Conservation (phyloP, 2,113 vertebrate genomes). For the Grantiella picta region DNA sequence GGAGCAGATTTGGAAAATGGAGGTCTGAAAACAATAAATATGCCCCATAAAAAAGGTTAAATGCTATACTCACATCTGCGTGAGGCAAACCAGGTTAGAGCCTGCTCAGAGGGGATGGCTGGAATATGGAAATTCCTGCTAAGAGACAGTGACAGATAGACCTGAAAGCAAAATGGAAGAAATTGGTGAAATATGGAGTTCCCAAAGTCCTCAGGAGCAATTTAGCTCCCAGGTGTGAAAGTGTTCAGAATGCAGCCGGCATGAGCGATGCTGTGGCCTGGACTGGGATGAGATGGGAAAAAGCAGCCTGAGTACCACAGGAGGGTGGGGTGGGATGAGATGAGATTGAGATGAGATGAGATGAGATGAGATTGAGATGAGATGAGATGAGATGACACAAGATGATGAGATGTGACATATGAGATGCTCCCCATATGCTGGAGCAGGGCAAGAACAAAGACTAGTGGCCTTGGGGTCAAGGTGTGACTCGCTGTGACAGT, state of each 20-base stretch:
- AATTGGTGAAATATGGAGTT: not conserved
- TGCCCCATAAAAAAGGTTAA: constrained; percentile 32
- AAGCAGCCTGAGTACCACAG: not conserved
- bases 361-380: not conserved
- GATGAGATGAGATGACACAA: not conserved
- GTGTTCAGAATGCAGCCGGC: not conserved
- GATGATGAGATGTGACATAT: not conserved
- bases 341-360: not conserved
- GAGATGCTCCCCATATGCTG: not conserved
- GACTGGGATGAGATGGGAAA: not conserved
- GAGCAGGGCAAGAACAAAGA: not conserved
- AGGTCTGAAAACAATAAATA: constrained; percentile 8
- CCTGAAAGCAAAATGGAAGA: not conserved
- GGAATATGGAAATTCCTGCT: constrained; percentile 35
- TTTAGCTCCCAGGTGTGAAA: not conserved
- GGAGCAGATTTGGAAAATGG: not conserved
- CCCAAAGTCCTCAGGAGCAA: not conserved
- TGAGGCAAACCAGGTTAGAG: constrained; percentile 37
- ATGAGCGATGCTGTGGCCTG: not conserved
- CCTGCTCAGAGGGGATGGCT: fast-evolving
- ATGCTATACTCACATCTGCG: not conserved
- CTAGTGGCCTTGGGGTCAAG: not conserved
- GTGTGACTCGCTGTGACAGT: fast-evolving
- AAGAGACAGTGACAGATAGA: constrained; percentile 1
- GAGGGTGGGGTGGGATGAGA: not conserved